Base-by-base conservation (phyloP, 2,888 invertebrate genomes). In the Serripes groenlandicus region DNA sequence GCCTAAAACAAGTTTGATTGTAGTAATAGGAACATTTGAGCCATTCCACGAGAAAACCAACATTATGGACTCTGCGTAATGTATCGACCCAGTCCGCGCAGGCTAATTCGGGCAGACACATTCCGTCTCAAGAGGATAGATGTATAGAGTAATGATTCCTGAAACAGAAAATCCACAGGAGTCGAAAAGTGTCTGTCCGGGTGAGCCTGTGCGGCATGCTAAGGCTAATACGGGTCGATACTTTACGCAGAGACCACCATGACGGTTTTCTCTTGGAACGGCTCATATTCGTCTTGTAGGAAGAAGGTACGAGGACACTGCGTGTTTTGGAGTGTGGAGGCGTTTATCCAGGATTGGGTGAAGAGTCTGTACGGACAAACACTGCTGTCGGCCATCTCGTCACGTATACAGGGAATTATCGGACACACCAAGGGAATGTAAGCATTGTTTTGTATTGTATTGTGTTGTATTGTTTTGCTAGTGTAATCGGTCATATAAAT, bases 241-340 rank as follows among this genome's bases (percentile, higher is more conserved):
- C 42, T 42, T 42, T 42, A 11, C 15, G 42, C 42, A 42, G 42
- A 7, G 42, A 42, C 42, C 15, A 11, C 42, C 42, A 42, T 42
- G 42, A 42, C 42, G 42, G 7, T 42, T 42, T 42, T 15, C 42
- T 42, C 42, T n/a, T n/a, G n/a, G n/a, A n/a, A n/a, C 42, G 42
- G 15, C 9, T 15, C 42, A 42, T 15, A 42, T 42, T 49, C 7
- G 28, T 32, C 5, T 49, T 73, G 0, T 60, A 89, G 90, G 18
- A 80, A 88, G 35, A 85, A 84, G 28, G 83, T 89, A 1, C 75
- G 90, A 35, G 88, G 88, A n/a, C 90, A 90, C 71, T 85, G 85
- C 62, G 78, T 88, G 70, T 88, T 90, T 75, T 89, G 89, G 89
- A 86, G 81, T 23, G 80, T 82, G 0, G 83, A 81, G 32, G 56